Base-by-base conservation (phyloP, 2,113 vertebrate species). In the Vulpes lagopus region DNA sequence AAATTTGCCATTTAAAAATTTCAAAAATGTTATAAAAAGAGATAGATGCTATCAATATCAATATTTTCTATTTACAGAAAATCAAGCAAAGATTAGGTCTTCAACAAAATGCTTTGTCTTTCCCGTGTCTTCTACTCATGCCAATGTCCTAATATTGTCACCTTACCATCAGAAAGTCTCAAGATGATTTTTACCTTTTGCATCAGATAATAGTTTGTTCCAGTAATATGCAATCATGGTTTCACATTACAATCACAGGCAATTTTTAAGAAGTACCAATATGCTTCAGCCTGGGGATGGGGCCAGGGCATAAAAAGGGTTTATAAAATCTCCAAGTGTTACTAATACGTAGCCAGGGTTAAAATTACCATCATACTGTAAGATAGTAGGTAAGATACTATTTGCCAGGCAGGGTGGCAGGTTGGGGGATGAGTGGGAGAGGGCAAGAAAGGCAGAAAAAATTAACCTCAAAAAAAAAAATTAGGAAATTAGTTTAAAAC, bases 61-160 rank as follows among this genome's bases (percentile, higher is more conserved):
- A 89, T 38, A 84, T 89, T 78, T 55, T 79, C 53, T 96, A 85
- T 27, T 38, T 87, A 82, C 1, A 96, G 43, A 89, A 95, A 84
- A 76, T 83, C 60, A 82, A 89, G 55, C 35, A 8, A 91, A 95
- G 95, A 81, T 11, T 30, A 27, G 49, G 19, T 87, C 78, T 92
- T 93, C 64, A 79, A 35, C 38, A 74, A 78, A 69, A 90, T n/a
- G 22, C 51, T 92, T 76, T 35, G 22, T 71, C 35, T 89, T 93
- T 81, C 78, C 71, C 25, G 2, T 32, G 60, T 88, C 16, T 87
- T 90, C 79, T 86, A n/a, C 23, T 27, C 27, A 73, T 85, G 69
- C 11, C 62, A 87, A 27, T 64, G 60, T 65, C 59, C 83, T 95
- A 35, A 84, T 86, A 69, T 5, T 73, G 9, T 16, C 27, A 60